phyloP scores from a whole-genome alignment of 1,140 invertebrate genomes.

The Bombus affinis region DNA sequence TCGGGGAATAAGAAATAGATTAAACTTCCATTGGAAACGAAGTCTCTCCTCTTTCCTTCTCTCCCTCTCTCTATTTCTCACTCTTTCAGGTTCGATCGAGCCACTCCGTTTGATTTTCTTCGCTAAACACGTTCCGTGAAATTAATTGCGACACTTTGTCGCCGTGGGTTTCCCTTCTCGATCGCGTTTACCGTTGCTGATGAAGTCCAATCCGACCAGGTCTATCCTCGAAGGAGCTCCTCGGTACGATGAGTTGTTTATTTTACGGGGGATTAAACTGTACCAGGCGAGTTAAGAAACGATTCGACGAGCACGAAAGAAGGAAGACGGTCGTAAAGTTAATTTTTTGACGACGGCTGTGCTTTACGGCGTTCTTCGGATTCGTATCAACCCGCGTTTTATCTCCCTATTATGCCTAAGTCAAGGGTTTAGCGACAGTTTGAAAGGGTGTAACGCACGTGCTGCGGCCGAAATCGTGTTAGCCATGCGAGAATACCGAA shows the following conservation, averaged over 20 bases:
- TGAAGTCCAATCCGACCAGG: neutral
- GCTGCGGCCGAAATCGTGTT: no score
- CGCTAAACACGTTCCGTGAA: conserved; percentile 18
- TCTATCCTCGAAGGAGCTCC: neutral
- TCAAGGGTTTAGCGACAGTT: neutral
- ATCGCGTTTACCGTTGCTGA: conserved; percentile 13
- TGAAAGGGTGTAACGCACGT: no score
- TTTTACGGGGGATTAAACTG: conserved; percentile 22
- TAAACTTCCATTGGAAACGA: neutral
- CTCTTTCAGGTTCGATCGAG: neutral
- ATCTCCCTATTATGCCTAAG: neutral
- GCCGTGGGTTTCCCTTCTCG: neutral
- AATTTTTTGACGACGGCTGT: conserved; percentile 33
- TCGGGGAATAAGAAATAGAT: conserved; percentile 41
- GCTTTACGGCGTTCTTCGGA: conserved; percentile 18
- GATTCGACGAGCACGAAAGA: neutral
- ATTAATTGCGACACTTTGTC: conserved; percentile 47
- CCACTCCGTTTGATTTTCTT: conserved; percentile 21
- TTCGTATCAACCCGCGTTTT: neutral
- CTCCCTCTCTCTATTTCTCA: neutral
- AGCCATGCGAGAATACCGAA: neutral
- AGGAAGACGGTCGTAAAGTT: neutral
- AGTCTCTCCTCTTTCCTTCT: neutral
- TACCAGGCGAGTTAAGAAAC: neutral
- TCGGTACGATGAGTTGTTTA: neutral